Percentiles rank a stretch among this genome's conserved stretches.
Evolutionary conservation across 2,888 invertebrate genomes (phyloP).

Genomic region (Brachylomia viminalis): DNA sequence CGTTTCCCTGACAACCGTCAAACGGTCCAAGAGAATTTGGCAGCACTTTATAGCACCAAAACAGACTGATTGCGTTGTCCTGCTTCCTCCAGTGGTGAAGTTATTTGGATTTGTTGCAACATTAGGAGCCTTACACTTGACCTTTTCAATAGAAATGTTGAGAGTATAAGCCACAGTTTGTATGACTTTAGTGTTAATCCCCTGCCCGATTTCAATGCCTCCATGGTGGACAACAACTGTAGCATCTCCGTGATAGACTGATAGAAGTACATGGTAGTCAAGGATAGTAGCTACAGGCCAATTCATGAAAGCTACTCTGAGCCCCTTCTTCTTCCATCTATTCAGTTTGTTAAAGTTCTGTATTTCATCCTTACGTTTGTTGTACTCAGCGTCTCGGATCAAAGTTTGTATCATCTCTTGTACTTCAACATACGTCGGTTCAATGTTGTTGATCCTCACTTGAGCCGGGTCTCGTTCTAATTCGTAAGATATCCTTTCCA

Average conservation of each 20-base stretch:
- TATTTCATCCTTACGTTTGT: constrained; percentile 88
- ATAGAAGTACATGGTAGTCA: constrained; percentile 91
- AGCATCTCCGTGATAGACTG: constrained; percentile 93
- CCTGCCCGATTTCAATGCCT: constrained; percentile 95
- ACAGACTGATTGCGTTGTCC: constrained; percentile 76
- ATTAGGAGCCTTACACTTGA: constrained; percentile 92
- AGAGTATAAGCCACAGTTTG: constrained; percentile 92
- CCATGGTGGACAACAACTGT: constrained; percentile 93
- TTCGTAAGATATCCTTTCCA: constrained; percentile 92
- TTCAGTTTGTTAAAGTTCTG: constrained; percentile 92
- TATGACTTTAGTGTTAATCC: constrained; percentile 93
- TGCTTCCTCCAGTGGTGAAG: constrained; percentile 92
- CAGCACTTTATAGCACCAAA: constrained; percentile 86
- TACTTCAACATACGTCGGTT: constrained; percentile 84
- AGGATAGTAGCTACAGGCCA: constrained; percentile 90
- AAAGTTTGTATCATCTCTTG: constrained; percentile 75
- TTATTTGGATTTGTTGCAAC: constrained; percentile 92
- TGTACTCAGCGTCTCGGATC: constrained; percentile 87
- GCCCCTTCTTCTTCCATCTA: constrained; percentile 94
- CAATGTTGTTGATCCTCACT: constrained; percentile 82
- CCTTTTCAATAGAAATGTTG: constrained; percentile 91
- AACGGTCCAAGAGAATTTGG: constrained; percentile 86
- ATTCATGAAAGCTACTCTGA: constrained; percentile 92
- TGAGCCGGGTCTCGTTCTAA: constrained; percentile 90
- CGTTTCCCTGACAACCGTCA: constrained; percentile 83